phyloP scores from a whole-genome alignment of 2,797 vertebrate genomes.

The Otus scops region DNA sequence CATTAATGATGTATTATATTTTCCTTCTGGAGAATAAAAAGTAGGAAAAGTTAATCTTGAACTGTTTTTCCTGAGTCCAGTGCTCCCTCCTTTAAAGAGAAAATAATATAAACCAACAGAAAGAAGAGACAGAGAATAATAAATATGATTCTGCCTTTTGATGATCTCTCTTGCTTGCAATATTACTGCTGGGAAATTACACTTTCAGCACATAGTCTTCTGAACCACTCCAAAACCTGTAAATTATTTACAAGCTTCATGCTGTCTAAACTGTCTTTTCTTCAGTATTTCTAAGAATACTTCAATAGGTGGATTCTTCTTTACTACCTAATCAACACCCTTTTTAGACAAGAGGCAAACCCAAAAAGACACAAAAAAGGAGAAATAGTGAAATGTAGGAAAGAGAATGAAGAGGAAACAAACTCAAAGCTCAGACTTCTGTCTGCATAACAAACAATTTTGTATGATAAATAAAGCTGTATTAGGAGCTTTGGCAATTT shows the following conservation, averaged over 20 bases:
- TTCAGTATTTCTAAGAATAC: background rate
- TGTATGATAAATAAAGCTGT: background rate
- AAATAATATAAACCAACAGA: background rate
- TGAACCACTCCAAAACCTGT: background rate
- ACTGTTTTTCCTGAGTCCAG: background rate
- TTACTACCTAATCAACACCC: background rate
- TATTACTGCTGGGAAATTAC: constrained; percentile 25
- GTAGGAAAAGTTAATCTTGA: background rate
- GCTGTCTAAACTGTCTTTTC: background rate
- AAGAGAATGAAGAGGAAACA: background rate
- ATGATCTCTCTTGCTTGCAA: background rate
- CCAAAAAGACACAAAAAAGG: background rate
- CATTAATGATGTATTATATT: background rate
- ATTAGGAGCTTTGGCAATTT: background rate
- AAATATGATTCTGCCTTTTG: constrained; percentile 18
- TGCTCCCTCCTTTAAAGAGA: background rate
- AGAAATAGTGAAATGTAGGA: background rate
- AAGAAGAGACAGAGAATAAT: constrained; percentile 2
- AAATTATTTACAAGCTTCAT: constrained; percentile 37
- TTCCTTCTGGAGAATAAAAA: background rate
- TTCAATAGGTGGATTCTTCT: background rate
- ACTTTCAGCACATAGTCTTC: background rate
- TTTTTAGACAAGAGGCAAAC: background rate
- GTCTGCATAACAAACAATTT: background rate
- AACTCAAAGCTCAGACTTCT: background rate